phyloP scores from a whole-genome alignment of 92 coral and sea anemone genomes.

The Epizoanthus scotinus region DNA sequence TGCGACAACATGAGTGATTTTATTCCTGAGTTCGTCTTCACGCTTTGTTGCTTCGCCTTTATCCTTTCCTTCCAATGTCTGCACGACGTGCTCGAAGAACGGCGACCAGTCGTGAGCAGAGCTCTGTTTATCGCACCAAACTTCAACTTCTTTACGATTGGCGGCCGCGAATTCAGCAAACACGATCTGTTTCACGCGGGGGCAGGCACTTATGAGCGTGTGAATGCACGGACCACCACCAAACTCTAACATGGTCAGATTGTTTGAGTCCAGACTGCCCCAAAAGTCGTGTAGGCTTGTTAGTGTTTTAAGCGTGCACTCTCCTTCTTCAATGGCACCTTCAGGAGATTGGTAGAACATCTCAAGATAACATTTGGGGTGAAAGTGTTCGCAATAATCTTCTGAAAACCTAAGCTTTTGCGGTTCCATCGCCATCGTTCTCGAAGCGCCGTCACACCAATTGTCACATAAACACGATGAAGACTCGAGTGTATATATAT shows the following conservation, averaged over 20 bases:
- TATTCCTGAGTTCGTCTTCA: slow-evolving; percentile 42
- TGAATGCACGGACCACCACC: slow-evolving; percentile 59
- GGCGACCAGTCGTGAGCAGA: slow-evolving; percentile 51
- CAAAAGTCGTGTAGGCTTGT: too few relatives aligned
- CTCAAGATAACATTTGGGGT: too few relatives aligned
- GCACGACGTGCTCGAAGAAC: slow-evolving; percentile 42
- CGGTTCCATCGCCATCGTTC: too few relatives aligned
- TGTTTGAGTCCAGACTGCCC: not conserved
- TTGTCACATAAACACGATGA: too few relatives aligned
- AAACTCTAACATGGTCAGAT: slow-evolving; percentile 37
- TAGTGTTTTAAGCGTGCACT: too few relatives aligned
- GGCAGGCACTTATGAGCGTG: slow-evolving; percentile 46
- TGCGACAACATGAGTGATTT: slow-evolving; percentile 49
- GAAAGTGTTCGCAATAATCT: too few relatives aligned
- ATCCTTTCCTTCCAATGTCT: slow-evolving; percentile 42
- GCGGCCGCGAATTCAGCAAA: slow-evolving; percentile 51
- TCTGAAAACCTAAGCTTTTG: too few relatives aligned
- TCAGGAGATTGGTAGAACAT: too few relatives aligned
- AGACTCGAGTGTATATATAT: too few relatives aligned
- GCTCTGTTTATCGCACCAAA: slow-evolving; percentile 39
- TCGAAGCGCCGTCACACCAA: too few relatives aligned
- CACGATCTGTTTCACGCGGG: slow-evolving; percentile 44
- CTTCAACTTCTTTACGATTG: slow-evolving; percentile 47
- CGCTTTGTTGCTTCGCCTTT: slow-evolving; percentile 25
- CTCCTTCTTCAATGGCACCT: too few relatives aligned